Conservation (phyloP, 2,888 invertebrate genomes). For the Epinotia ramella region DNA sequence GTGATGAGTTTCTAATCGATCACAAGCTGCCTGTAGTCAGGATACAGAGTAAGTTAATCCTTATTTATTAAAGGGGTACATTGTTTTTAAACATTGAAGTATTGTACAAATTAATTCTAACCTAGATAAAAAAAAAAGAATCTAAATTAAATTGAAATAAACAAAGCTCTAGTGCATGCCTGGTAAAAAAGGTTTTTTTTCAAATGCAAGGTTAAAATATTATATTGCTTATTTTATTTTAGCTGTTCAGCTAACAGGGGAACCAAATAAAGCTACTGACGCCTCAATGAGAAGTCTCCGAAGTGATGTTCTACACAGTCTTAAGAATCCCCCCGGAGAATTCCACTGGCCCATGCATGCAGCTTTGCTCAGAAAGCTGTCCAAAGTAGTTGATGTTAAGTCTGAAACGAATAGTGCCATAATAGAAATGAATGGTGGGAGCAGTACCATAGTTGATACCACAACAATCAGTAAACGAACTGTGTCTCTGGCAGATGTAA, state of each 20-base stretch:
- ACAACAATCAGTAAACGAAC: conserved; percentile 59
- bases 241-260: conserved; percentile 78
- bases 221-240: conserved; percentile 48
- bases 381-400: conserved; percentile 79
- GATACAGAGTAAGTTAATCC: conserved; percentile 89
- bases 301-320: conserved; percentile 72
- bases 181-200: background rate
- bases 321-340: conserved; percentile 61
- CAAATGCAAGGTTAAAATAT: background rate
- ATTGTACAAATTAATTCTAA: too few relatives aligned
- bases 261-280: conserved; percentile 78
- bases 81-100: too few relatives aligned
- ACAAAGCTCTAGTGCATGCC: background rate
- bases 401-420: conserved; percentile 65
- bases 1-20: conserved; percentile 89
- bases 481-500: conserved; percentile 75
- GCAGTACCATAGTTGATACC: conserved; percentile 63
- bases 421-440: conserved; percentile 75
- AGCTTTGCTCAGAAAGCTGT: conserved; percentile 74
- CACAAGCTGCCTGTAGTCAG: conserved; percentile 90
- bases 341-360: conserved; percentile 79
- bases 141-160: background rate
- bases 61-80: conserved; percentile 1
- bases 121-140: too few relatives aligned
- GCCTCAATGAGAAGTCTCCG: conserved; percentile 78